Evolutionary conservation across 1,140 invertebrate species (phyloP).

Genomic region (Matsumurasca onukii): DNA sequence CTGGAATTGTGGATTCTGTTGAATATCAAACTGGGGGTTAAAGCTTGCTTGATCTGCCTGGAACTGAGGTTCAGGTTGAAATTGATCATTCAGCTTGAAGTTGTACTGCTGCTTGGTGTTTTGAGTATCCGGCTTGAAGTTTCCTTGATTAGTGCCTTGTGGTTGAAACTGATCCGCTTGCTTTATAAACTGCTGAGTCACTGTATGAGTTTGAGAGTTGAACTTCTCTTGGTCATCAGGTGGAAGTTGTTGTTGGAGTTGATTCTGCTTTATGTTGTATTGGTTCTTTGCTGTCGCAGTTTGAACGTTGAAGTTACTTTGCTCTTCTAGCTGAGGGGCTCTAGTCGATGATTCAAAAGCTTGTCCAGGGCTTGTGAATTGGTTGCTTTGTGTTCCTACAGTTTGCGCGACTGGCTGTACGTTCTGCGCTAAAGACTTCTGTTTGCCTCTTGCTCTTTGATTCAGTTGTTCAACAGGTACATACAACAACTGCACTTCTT

Average conservation of each 20-base stretch:
- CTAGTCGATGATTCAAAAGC: not conserved
- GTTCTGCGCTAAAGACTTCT: conserved; percentile 32
- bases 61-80: conserved; percentile 1
- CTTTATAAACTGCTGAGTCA: not conserved
- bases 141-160: not conserved
- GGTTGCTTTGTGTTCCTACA: not conserved
- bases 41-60: not conserved
- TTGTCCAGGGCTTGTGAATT: conserved; percentile 26
- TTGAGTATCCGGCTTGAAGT: not conserved
- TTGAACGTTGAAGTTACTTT: conserved; percentile 17
- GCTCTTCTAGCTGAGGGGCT: conserved; percentile 1
- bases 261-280: conserved; percentile 14
- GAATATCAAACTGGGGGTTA: not conserved
- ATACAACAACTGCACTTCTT: conserved; percentile 75
- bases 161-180: conserved; percentile 13
- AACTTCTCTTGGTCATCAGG: conserved; percentile 7
- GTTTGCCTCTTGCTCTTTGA: conserved; percentile 50
- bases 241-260: conserved; percentile 15
- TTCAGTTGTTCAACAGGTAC: conserved; percentile 75
- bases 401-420: conserved; percentile 12
- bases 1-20: conserved; percentile 8
- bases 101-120: not conserved
- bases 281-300: conserved; percentile 7
- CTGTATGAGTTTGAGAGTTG: conserved; percentile 3
- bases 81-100: not conserved